Base-by-base conservation (phyloP, 2,797 vertebrate species). In the Pygocentrus nattereri region DNA sequence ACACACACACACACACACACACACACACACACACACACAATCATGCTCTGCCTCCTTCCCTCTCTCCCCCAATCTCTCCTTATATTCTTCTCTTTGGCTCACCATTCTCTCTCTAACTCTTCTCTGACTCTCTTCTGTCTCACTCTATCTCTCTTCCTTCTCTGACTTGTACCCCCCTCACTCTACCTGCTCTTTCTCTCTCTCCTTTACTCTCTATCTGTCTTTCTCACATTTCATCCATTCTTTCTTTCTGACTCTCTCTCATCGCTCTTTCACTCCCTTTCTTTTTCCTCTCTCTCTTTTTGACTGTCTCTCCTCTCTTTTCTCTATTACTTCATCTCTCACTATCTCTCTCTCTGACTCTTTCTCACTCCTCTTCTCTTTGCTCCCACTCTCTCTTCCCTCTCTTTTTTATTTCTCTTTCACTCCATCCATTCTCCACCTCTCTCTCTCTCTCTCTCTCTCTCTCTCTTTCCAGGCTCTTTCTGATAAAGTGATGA, bases 391-490 rank as follows among this genome's bases (percentile, higher is more conserved):
- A 56, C n/a, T 78, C 27, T 13, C n/a, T 80, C 18, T 16, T 1
- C 19, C 54, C 5, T n/a, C 52, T 54, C 1, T 54, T 6, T 52
- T 0, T n/a, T n/a, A n/a, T n/a, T n/a, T 52, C 2, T 52, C 52
- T 13, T 16, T 16, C 15, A 16, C 3, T 19, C 1, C 18, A 21
- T 5, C 3, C 38, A 5, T 50, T 21, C 50, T 54, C 54, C 59
- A 4, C 4, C 23, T 21, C 19, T 23, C 54, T 59, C 47, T 19
- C 6, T 23, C 5, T 68, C 25, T 59, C 41, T 72, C 30, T 54
- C 49, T 54, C 31, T 62, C 44, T 56, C 58, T 69, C 15, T 78
- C 34, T 54, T 49, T 69, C 47, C 8, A 50, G 59, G 21, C 34
- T 79, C 12, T n/a, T 38, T 52, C 44, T 21, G 3, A 72, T 72